These are phyloP conservation scores for Natrix natrix DNA, from an alignment of 2,797 vertebrate genomes.

Conservation along the genomic window DNA sequence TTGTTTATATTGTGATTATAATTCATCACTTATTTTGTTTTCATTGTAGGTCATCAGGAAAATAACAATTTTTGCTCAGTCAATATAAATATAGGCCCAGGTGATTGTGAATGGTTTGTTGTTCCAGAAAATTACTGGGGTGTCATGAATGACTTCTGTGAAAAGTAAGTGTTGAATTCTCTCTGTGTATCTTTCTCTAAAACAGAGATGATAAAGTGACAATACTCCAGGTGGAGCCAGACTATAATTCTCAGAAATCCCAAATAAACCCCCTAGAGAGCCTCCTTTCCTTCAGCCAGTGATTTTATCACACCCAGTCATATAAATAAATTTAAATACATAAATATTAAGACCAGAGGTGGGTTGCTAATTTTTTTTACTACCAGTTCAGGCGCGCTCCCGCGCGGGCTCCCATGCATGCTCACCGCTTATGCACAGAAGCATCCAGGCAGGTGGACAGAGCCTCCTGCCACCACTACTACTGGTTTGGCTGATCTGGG, in stretches of 20 bases:
- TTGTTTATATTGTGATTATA: constrained; percentile 12
- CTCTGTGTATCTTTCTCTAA: background rate
- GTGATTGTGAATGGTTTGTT: constrained; percentile 99
- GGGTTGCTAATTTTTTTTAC: too few relatives aligned
- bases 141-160: constrained; percentile 96
- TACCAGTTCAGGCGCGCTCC: too few relatives aligned
- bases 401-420: too few relatives aligned
- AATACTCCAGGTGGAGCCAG: background rate
- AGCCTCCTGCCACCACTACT: too few relatives aligned
- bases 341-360: too few relatives aligned
- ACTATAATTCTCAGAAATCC: background rate
- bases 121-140: constrained; percentile 97
- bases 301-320: too few relatives aligned
- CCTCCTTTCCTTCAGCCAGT: too few relatives aligned
- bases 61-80: constrained; percentile 99
- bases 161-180: constrained; percentile 83
- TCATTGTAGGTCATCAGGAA: constrained; percentile 91
- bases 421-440: too few relatives aligned
- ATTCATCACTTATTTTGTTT: constrained; percentile 43
- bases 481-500: too few relatives aligned
- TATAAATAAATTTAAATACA: too few relatives aligned
- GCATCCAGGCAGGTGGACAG: too few relatives aligned
- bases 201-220: background rate
- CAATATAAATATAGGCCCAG: constrained; percentile 98
- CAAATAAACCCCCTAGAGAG: background rate